Conservation (phyloP, 2,888 invertebrate genomes). For the Brachylomia viminalis region DNA sequence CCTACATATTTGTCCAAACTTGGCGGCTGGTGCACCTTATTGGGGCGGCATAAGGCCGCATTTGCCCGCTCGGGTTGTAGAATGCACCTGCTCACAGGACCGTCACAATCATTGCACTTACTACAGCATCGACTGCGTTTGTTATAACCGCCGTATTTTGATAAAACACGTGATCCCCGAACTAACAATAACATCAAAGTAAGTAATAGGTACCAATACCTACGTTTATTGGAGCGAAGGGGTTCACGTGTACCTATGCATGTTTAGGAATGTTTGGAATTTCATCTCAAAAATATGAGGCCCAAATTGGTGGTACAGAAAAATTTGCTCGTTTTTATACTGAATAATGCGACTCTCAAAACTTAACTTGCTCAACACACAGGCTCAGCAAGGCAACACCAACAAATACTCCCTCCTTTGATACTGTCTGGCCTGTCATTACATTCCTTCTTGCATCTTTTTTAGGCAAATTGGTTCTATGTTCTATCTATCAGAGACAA, state of each 20-base stretch:
- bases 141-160: constrained; percentile 74
- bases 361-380: neutral
- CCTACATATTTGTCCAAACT: constrained; percentile 83
- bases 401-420: neutral
- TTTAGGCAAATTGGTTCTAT: constrained; percentile 16
- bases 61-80: constrained; percentile 66
- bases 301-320: neutral
- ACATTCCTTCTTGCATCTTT: neutral
- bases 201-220: neutral
- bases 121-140: constrained; percentile 74
- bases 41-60: constrained; percentile 73
- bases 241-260: neutral
- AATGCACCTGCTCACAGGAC: constrained; percentile 83
- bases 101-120: constrained; percentile 77
- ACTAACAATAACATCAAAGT: constrained; percentile 18
- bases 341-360: neutral
- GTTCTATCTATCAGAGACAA: constrained; percentile 33
- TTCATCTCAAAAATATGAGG: constrained; percentile 1
- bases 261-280: constrained; percentile 16
- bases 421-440: neutral
- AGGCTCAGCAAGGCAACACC: neutral
- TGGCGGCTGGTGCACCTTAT: constrained; percentile 78
- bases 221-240: neutral
- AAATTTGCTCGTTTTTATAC: neutral
- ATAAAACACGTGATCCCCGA: constrained; percentile 68